A percentile compares a stretch with the other conserved stretches of the same genome.
Evolutionary conservation across 2,113 vertebrate genomes (phyloP).

Genomic region (Guaruba guarouba): DNA sequence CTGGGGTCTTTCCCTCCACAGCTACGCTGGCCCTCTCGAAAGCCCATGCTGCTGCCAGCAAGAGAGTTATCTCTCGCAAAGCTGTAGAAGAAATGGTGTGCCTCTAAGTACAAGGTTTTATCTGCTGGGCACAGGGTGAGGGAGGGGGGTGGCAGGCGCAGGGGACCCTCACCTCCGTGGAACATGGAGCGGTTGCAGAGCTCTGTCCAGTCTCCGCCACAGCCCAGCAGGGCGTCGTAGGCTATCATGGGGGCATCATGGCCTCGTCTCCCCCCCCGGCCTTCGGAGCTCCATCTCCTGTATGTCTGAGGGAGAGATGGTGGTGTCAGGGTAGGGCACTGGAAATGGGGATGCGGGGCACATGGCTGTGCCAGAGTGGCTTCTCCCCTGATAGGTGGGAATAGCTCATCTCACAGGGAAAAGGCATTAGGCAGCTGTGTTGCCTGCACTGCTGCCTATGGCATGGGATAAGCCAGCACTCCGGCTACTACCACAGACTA

Average conservation of each 20-base stretch:
- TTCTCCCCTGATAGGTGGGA: accelerated
- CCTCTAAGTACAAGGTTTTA: background rate
- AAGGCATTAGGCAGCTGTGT: accelerated
- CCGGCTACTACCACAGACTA: accelerated
- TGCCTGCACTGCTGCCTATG: background rate
- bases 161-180: conserved; percentile 84
- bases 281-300: conserved; percentile 93
- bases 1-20: background rate
- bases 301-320: conserved; percentile 76
- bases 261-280: conserved; percentile 85
- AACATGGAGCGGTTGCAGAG: conserved; percentile 92
- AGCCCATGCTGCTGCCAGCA: accelerated
- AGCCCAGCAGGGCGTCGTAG: conserved; percentile 89
- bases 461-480: accelerated
- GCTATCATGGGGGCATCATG: conserved; percentile 98
- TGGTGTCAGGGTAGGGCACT: accelerated
- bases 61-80: background rate
- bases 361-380: accelerated
- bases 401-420: accelerated
- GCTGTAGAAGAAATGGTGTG: background rate
- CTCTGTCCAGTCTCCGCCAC: conserved; percentile 84
- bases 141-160: accelerated
- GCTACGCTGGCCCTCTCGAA: background rate
- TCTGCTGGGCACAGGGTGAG: background rate
- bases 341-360: accelerated